Base-by-base conservation (phyloP, 1,140 invertebrate genomes). In the Amyelois transitella region DNA sequence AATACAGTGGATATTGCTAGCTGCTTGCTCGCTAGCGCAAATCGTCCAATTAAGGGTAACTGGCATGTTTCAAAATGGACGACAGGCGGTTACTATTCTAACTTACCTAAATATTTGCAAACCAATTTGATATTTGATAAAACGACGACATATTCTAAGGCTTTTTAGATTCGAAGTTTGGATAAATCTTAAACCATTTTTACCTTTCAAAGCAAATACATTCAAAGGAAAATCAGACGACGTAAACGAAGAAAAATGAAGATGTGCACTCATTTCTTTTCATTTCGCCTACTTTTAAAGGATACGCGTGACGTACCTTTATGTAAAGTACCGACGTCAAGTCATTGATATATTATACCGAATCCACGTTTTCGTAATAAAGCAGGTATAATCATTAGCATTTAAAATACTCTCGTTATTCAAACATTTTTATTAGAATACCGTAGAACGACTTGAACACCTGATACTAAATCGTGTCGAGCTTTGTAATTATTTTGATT, bases 381-480 rank as follows among this genome's bases (percentile, higher is more conserved):
- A 38, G 58, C 54, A 60, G 53, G 55, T 64, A 59, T 62, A 55
- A 55, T 47, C 50, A 62, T 66, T 66, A 62, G 55, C 64, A 66
- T 60, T 62, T 57, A 45, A 66, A 62, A 66, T 66, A 53, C 53
- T 18, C 43, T 57, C 64, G 51, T 62, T 58, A 58, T 20, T 53
- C n/a, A 32, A 38, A 50, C n/a, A 49, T 56, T 63, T 64, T 59
- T 59, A 59, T 59, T 49, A 53, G 21, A 58, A 62, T 55, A 51
- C 38, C n/a, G n/a, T n/a, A n/a, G n/a, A n/a, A n/a, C n/a, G n/a
- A n/a, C n/a, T n/a, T n/a, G n/a, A n/a, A n/a, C n/a, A n/a, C n/a
- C n/a, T n/a, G n/a, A n/a, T n/a, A n/a, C n/a, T n/a, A n/a, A n/a
- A n/a, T n/a, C n/a, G n/a, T n/a, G n/a, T n/a, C n/a, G n/a, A n/a